A percentile compares a stretch with the other conserved stretches of the same genome.
Conservation (phyloP, 1,140 invertebrate genomes). For the Chrysomallon squamiferum region DNA sequence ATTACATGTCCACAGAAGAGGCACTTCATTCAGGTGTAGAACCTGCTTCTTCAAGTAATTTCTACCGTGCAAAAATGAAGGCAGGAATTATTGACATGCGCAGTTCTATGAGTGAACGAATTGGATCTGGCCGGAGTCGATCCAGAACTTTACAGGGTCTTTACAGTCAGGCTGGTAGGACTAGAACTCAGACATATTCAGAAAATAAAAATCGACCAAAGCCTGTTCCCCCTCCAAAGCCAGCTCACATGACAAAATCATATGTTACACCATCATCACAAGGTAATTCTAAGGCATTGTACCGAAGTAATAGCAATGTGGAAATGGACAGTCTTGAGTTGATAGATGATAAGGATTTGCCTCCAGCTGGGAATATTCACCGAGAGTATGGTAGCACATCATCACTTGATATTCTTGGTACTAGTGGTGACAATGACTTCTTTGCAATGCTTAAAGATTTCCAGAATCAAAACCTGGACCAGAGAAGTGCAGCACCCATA, state of each 20-base stretch:
- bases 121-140: conserved; percentile 11
- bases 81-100: conserved; percentile 36
- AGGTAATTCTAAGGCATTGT: conserved; percentile 48
- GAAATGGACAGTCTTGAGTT: conserved; percentile 69
- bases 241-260: conserved; percentile 17
- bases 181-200: conserved; percentile 22
- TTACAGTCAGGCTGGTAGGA: conserved; percentile 10
- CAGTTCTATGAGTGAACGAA: conserved; percentile 32
- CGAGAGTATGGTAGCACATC: conserved; percentile 72
- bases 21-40: conserved; percentile 21
- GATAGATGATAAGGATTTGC: conserved; percentile 42
- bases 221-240: not conserved
- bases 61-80: conserved; percentile 31
- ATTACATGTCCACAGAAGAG: conserved; percentile 12
- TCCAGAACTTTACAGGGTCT: conserved; percentile 25
- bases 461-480: conserved; percentile 69
- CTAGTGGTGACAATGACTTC: conserved; percentile 71
- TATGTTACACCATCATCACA: conserved; percentile 14
- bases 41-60: conserved; percentile 27
- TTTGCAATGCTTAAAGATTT: conserved; percentile 81
- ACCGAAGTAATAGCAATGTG: conserved; percentile 75
- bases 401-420: conserved; percentile 72
- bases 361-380: conserved; percentile 35
- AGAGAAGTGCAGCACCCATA: conserved; percentile 70
- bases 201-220: conserved; percentile 16